These are phyloP conservation scores for Hydrozoanthus tunicans DNA, from an alignment of 64 coral and sea anemone species.

Conservation along the genomic window DNA sequence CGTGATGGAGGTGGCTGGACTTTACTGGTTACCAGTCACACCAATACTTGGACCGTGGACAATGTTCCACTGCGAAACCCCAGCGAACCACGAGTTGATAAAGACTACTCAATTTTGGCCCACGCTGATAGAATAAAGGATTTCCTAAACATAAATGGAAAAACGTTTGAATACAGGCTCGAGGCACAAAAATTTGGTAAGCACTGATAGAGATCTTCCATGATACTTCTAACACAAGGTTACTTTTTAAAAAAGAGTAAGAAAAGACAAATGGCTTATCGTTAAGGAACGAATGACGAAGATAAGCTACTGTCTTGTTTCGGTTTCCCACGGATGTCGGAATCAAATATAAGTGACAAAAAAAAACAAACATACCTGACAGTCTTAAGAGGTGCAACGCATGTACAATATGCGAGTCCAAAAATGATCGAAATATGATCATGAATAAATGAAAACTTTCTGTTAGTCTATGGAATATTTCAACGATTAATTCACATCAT, in stretches of 20 bases:
- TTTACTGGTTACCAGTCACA: constrained; percentile 83
- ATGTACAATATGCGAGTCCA: no score
- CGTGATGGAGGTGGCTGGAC: constrained; percentile 96
- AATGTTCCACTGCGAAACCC: constrained; percentile 69
- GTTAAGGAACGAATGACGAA: background rate
- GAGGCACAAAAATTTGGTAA: constrained; percentile 79
- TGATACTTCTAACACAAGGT: no score
- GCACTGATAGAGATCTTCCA: background rate
- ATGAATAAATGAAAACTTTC: no score
- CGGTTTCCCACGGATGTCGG: no score
- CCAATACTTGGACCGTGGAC: constrained; percentile 67
- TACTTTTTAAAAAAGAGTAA: no score
- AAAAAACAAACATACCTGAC: no score
- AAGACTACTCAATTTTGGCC: constrained; percentile 74
- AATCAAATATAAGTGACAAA: no score
- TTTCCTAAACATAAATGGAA: constrained; percentile 63
- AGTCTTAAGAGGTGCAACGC: no score
- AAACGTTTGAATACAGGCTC: constrained; percentile 79
- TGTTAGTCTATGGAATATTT: no score
- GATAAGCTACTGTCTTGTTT: background rate
- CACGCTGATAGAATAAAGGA: constrained; percentile 82
- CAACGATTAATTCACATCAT: no score
- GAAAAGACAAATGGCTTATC: background rate
- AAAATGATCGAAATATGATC: no score
- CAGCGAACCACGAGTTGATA: constrained; percentile 18